Conservation (phyloP, 2,113 vertebrate species). For the Macquaria ambigua region DNA sequence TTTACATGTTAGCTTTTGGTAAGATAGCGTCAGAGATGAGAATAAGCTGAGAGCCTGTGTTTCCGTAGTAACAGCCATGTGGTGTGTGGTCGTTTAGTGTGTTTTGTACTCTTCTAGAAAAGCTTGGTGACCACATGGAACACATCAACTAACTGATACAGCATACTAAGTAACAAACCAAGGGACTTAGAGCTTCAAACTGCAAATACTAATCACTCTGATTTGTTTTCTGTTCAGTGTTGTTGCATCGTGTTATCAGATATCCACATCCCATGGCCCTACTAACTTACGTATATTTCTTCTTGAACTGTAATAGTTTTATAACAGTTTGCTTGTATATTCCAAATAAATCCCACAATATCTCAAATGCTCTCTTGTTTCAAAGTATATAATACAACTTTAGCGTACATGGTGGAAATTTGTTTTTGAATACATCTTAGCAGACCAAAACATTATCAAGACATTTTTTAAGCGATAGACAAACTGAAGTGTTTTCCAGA, state of each 20-base stretch:
- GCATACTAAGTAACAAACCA: neutral
- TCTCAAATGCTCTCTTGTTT: neutral
- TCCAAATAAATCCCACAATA: conserved; percentile 48
- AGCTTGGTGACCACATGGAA: neutral
- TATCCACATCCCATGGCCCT: neutral
- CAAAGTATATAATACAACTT: neutral
- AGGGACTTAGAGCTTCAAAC: neutral
- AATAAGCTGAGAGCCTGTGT: neutral
- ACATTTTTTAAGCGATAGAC: neutral
- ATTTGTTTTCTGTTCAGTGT: neutral
- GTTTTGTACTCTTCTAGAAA: conserved; percentile 26
- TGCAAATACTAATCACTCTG: conserved; percentile 21
- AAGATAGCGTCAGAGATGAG: neutral
- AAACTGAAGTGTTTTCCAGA: no score
- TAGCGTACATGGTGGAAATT: neutral
- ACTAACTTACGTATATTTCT: neutral
- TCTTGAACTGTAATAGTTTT: neutral
- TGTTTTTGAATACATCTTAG: neutral
- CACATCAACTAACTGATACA: neutral
- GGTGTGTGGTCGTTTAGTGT: neutral
- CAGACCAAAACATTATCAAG: neutral
- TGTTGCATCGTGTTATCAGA: neutral
- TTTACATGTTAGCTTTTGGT: neutral
- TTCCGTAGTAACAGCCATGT: neutral
- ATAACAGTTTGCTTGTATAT: neutral